Conservation (phyloP, 1,140 invertebrate species). For the Nixonia krombeini region DNA sequence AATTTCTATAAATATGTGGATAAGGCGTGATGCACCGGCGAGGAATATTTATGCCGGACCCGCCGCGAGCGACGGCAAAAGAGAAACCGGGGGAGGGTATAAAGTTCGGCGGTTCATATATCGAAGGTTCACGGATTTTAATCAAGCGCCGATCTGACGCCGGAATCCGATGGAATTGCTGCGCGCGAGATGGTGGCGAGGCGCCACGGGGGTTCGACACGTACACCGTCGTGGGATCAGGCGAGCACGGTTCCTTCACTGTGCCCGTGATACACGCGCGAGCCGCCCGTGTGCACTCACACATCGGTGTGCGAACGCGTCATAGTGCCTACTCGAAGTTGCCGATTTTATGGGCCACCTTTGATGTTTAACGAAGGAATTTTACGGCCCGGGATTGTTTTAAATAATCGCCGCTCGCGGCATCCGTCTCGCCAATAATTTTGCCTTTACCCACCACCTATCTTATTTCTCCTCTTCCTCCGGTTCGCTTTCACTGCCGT, state of each 20-base stretch:
- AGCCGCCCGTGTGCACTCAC: slow-evolving; percentile 21
- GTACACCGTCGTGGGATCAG: slow-evolving; percentile 55
- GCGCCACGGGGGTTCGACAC: slow-evolving; percentile 70
- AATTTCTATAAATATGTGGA: too few species aligned
- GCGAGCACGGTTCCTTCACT: slow-evolving; percentile 5
- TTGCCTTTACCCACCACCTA: slow-evolving; percentile 42
- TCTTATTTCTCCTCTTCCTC: slow-evolving; percentile 13
- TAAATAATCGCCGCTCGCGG: slow-evolving; percentile 59
- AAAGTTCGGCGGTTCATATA: slow-evolving; percentile 68
- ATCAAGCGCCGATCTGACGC: slow-evolving; percentile 69
- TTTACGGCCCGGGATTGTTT: slow-evolving; percentile 70
- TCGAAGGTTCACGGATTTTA: slow-evolving; percentile 70
- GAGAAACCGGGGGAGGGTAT: slow-evolving; percentile 35
- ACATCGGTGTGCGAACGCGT: slow-evolving; percentile 37
- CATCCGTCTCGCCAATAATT: slow-evolving; percentile 62
- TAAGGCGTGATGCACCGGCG: slow-evolving; percentile 18
- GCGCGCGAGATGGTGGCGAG: slow-evolving; percentile 66
- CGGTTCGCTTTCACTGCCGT: background rate
- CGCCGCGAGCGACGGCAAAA: background rate
- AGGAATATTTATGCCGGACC: slow-evolving; percentile 36
- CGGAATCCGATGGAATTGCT: slow-evolving; percentile 61
- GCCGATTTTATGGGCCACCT: slow-evolving; percentile 70
- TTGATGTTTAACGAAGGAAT: slow-evolving; percentile 71
- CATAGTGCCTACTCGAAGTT: slow-evolving; percentile 56
- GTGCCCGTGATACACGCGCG: slow-evolving; percentile 26